A percentile compares a stretch with the other conserved stretches of the same genome.
Conservation (phyloP, 2,888 invertebrate genomes). For the Chirona hameri region DNA sequence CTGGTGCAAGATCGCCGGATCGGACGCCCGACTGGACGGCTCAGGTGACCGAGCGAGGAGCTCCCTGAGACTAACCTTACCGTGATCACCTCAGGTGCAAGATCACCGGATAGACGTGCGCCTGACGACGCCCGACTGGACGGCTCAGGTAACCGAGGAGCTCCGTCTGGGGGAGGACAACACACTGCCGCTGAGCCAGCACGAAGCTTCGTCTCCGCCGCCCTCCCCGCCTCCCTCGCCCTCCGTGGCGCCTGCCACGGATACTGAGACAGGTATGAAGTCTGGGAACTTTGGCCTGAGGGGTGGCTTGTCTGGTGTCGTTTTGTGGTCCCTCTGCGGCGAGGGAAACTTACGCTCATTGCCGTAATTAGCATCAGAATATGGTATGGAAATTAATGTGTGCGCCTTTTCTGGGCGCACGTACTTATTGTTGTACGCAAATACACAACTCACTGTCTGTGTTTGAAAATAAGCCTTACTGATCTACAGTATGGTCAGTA, state of each 20-base stretch:
- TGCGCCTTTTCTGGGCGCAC: too few relatives aligned
- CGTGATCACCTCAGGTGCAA: constrained; percentile 41
- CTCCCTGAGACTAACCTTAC: constrained; percentile 53
- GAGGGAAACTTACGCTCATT: too few relatives aligned
- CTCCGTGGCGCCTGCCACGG: background rate
- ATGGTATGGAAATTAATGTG: too few relatives aligned
- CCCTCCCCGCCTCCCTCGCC: background rate
- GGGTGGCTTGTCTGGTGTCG: too few relatives aligned
- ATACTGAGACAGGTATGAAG: background rate
- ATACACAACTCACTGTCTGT: too few relatives aligned
- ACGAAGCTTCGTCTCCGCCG: constrained; percentile 29
- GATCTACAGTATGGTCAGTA: too few relatives aligned
- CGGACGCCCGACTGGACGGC: constrained; percentile 77
- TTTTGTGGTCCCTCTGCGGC: too few relatives aligned
- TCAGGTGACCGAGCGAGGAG: constrained; percentile 74
- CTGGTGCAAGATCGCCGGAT: constrained; percentile 53
- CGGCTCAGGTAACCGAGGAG: constrained; percentile 73
- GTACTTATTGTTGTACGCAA: too few relatives aligned
- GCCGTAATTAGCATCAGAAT: too few relatives aligned
- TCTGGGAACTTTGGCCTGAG: too few relatives aligned
- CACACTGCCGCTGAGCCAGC: constrained; percentile 63
- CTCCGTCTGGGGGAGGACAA: constrained; percentile 79
- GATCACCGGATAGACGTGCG: constrained; percentile 60
- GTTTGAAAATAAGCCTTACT: too few relatives aligned
- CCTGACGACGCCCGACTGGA: constrained; percentile 82